Evolutionary conservation across 1,140 invertebrate genomes (phyloP), one percentile per base, ranked within the genome.

Genomic region (Hirudo medicinalis): DNA sequence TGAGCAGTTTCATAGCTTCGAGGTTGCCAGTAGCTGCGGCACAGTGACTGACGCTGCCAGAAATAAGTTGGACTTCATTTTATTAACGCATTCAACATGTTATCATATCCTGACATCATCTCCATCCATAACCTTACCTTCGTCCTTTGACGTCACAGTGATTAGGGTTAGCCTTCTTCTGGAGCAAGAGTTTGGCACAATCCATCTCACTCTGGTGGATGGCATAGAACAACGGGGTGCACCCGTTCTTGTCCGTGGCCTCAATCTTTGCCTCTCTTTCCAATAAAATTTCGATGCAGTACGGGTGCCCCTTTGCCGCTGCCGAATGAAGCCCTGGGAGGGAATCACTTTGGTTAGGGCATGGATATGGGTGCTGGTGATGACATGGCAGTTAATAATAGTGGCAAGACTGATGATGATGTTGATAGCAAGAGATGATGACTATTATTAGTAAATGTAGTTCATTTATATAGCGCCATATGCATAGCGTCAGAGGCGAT

Each of bases 181-280:
- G 88, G 2, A 98, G 83, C 36, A 99, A 83, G 0, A 92, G 83
- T n/a, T 89, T 87, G 0, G 92, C 94, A 55, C 91, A 91, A 78
- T 97, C 92, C 0, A 91, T 90, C 79, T 98, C 94, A 0, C 94
- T 94, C 67, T 97, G 83, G 0, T 94, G 96, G 0, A 94, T 91
- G 2, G 94, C 90, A 80, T 98, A 99, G 81, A 97, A 97, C 2
- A 99, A 80, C 0, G 95, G 89, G 0, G 94, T 94, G 79, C 94
- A 97, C 0, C 92, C 57, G 72, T 81, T 81, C 69, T 79, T 81
- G 79, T 98, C 94, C 0, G 87, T 83, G 8, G 89, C 85, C 79
- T 96, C 91, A 0, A 92, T 89, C 19, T 90, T 87, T 15, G 81
- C 77, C 54, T 75, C 75, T 55, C 76, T 67, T 40, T 78, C 77